phyloP scores from a whole-genome alignment of 2,888 invertebrate genomes.

The Hypsopygia costalis region DNA sequence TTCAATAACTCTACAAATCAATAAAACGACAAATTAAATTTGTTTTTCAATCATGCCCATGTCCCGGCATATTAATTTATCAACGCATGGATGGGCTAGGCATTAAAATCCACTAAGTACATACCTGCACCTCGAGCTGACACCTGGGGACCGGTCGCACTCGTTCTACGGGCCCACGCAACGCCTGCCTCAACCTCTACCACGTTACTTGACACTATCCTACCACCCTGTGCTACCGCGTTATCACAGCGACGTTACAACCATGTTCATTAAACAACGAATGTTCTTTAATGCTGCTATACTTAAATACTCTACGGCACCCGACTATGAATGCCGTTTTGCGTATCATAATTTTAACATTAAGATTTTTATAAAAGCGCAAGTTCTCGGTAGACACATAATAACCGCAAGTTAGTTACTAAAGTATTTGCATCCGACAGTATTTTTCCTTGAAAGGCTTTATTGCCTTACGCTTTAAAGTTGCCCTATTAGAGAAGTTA shows the following conservation, averaged over 20 bases:
- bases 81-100: conserved; percentile 1
- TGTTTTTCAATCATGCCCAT: not conserved
- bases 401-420: conserved; percentile 57
- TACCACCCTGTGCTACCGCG: conserved; percentile 11
- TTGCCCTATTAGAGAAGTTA: conserved; percentile 36
- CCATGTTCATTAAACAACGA: conserved; percentile 19
- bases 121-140: conserved; percentile 49
- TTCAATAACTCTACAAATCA: not conserved
- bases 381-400: conserved; percentile 44
- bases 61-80: not conserved
- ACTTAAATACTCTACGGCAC: not conserved
- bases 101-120: conserved; percentile 26
- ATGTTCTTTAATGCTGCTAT: not conserved
- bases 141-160: conserved; percentile 76
- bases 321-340: conserved; percentile 22
- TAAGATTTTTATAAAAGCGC: conserved; percentile 40
- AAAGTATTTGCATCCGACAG: conserved; percentile 60
- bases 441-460: conserved; percentile 42
- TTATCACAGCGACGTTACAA: conserved; percentile 14
- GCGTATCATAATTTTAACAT: conserved; percentile 1
- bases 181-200: conserved; percentile 42
- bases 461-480: conserved; percentile 34
- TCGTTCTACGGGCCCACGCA: conserved; percentile 72
- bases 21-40: not conserved
- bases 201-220: conserved; percentile 31